Conservation (phyloP, 2,797 vertebrate species). For the Falco rusticolus region DNA sequence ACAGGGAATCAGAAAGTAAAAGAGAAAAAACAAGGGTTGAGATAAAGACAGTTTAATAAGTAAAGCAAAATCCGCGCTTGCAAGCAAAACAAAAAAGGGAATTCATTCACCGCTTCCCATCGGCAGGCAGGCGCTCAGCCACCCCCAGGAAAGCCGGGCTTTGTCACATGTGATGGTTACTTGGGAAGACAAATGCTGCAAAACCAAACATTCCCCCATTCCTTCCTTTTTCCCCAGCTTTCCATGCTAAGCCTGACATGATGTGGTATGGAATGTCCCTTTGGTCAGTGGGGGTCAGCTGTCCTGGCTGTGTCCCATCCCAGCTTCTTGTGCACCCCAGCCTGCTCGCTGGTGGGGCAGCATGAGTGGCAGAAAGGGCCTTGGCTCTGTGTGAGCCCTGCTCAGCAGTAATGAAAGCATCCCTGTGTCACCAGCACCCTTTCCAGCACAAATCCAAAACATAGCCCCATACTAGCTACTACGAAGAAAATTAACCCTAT, state of each 20-base stretch:
- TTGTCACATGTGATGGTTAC: background rate
- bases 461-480: background rate
- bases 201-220: background rate
- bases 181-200: background rate
- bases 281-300: background rate
- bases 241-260: background rate
- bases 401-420: background rate
- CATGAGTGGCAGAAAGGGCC: background rate
- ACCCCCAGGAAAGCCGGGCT: too few relatives aligned
- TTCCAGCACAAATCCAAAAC: background rate
- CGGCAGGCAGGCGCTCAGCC: too few relatives aligned
- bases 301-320: background rate
- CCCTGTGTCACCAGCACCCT: background rate
- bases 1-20: too few relatives aligned
- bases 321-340: background rate
- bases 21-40: too few relatives aligned
- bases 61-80: too few relatives aligned
- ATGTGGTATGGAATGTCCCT: background rate
- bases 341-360: background rate
- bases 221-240: too few relatives aligned
- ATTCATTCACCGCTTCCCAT: too few relatives aligned
- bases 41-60: too few relatives aligned
- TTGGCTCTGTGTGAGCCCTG: fast-evolving
- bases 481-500: background rate
- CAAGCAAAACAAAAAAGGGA: too few relatives aligned